Evolutionary conservation across 2,113 vertebrate species (phyloP).

Genomic region (Thalassoma bifasciatum): DNA sequence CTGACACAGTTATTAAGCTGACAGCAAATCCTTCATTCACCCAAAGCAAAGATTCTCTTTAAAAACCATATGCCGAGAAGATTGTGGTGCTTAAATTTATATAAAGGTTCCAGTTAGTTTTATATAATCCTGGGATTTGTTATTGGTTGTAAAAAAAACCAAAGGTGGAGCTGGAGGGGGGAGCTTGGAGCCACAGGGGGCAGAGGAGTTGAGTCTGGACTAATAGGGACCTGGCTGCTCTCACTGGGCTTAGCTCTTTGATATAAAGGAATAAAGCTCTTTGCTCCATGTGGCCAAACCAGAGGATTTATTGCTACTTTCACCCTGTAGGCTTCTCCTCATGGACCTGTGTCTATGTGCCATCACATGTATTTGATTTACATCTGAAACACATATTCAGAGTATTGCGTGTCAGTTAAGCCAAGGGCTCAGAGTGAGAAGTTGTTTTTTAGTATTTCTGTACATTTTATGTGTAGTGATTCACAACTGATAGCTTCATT

Average conservation of each 20-base stretch:
- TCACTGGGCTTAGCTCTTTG: slow-evolving; percentile 63
- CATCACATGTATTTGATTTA: neutral
- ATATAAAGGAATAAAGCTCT: slow-evolving; percentile 62
- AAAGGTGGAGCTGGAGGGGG: neutral
- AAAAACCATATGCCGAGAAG: neutral
- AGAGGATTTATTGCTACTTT: slow-evolving; percentile 55
- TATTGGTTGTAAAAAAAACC: slow-evolving; percentile 33
- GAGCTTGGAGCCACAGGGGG: slow-evolving; percentile 17
- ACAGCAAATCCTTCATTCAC: slow-evolving; percentile 17
- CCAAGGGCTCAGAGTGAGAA: too few relatives aligned
- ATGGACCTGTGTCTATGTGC: slow-evolving; percentile 15
- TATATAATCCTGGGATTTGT: slow-evolving; percentile 25
- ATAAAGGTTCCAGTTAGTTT: slow-evolving; percentile 6
- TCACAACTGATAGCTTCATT: too few relatives aligned
- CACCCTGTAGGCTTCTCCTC: slow-evolving; percentile 33
- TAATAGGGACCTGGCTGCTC: slow-evolving; percentile 26
- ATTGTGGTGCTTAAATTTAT: slow-evolving; percentile 18
- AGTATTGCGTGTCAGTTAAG: too few relatives aligned
- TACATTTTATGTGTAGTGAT: too few relatives aligned
- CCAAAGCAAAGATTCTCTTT: neutral
- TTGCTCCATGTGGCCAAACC: slow-evolving; percentile 32
- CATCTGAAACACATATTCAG: too few relatives aligned
- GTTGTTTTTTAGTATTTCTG: too few relatives aligned
- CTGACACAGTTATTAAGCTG: neutral
- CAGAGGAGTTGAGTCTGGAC: slow-evolving; percentile 4